Percentiles rank a stretch among this genome's conserved stretches.
phyloP scores from a whole-genome alignment of 2,888 invertebrate genomes.

The Enchytraeus crypticus region DNA sequence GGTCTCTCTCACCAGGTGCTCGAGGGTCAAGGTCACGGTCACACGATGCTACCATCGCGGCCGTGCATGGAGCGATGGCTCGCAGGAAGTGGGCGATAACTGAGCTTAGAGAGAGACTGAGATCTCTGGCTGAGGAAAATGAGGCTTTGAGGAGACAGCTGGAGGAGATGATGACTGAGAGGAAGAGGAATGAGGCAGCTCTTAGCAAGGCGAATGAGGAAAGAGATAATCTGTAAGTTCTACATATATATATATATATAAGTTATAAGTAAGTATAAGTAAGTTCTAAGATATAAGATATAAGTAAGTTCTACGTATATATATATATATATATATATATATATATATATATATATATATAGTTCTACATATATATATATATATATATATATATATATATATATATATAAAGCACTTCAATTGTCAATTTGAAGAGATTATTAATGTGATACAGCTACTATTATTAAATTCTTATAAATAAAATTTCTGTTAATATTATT shows the following conservation, averaged over 20 bases:
- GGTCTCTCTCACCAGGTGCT: not conserved
- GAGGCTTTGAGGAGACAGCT: slow-evolving; percentile 67
- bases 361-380: too few relatives aligned
- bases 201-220: slow-evolving; percentile 44
- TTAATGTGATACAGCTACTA: too few relatives aligned
- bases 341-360: too few relatives aligned
- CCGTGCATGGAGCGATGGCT: slow-evolving; percentile 71
- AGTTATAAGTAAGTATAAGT: too few relatives aligned
- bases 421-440: too few relatives aligned
- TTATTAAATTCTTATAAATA: too few relatives aligned
- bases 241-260: not conserved
- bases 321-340: too few relatives aligned
- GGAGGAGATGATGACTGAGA: slow-evolving; percentile 51
- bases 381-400: too few relatives aligned
- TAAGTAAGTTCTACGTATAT: too few relatives aligned
- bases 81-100: not conserved
- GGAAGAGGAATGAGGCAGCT: slow-evolving; percentile 41
- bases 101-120: slow-evolving; percentile 67
- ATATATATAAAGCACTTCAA: too few relatives aligned
- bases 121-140: slow-evolving; percentile 71
- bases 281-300: too few relatives aligned
- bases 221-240: slow-evolving; percentile 43
- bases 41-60: slow-evolving; percentile 84
- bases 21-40: not conserved
- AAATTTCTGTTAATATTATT: too few relatives aligned